Evolutionary conservation across 2,113 vertebrate genomes (phyloP).

Genomic region (Peromyscus polionotus): DNA sequence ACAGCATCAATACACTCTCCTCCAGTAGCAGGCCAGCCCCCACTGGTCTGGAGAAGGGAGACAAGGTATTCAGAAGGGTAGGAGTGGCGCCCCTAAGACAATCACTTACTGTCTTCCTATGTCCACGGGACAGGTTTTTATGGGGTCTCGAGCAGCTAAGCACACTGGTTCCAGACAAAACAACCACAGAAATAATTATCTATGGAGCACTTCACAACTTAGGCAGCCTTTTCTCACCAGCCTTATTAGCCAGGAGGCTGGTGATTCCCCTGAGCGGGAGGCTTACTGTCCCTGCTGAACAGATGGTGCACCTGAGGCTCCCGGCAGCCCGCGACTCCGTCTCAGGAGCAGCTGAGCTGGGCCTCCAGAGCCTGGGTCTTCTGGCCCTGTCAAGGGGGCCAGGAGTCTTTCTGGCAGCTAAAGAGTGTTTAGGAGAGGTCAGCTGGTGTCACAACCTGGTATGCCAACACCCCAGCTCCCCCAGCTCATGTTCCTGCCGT

Average conservation of each 20-base stretch:
- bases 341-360: background rate
- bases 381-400: background rate
- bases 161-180: background rate
- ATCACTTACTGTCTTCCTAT: background rate
- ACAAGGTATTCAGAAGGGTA: background rate
- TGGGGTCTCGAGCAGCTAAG: background rate
- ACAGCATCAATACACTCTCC: background rate
- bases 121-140: background rate
- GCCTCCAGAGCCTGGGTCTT: background rate
- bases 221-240: background rate
- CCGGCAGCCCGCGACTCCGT: fast-evolving
- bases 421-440: background rate
- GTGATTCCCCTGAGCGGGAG: conserved; percentile 23
- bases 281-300: conserved; percentile 58
- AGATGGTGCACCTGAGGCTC: background rate
- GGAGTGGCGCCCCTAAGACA: background rate
- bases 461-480: background rate
- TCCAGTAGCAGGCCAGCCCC: background rate
- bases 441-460: background rate
- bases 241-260: conserved; percentile 20
- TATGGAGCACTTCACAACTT: background rate
- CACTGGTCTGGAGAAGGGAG: background rate
- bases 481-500: background rate
- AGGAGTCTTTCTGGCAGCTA: background rate
- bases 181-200: conserved; percentile 32